These are phyloP conservation scores for Cheilosia soror DNA, from an alignment of 2,888 invertebrate species.

Conservation along the genomic window DNA sequence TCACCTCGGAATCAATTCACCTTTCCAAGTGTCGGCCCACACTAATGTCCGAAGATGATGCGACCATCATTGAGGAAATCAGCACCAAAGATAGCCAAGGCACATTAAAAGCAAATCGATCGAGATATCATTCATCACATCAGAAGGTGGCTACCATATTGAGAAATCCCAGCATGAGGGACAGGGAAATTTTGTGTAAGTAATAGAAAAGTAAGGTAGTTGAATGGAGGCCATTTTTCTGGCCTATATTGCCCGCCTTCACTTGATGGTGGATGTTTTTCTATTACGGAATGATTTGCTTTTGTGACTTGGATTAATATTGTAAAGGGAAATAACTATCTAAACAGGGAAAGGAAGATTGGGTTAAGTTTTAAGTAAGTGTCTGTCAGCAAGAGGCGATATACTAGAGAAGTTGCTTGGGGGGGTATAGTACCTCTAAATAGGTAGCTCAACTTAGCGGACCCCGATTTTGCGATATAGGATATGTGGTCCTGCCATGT, in stretches of 20 bases:
- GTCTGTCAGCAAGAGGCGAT: no score
- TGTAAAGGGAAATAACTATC: no score
- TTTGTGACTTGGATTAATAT: no score
- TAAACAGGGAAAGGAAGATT: no score
- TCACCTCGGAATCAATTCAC: constrained; percentile 83
- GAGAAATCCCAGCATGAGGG: constrained; percentile 90
- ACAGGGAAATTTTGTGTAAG: constrained; percentile 85
- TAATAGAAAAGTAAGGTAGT: constrained; percentile 61
- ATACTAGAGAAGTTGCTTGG: no score
- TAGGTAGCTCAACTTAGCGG: no score
- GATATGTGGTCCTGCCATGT: no score
- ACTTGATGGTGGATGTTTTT: neutral
- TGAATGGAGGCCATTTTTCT: neutral
- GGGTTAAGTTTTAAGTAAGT: no score
- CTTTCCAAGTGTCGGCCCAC: constrained; percentile 83
- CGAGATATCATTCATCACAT: constrained; percentile 76
- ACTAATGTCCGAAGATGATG: constrained; percentile 85
- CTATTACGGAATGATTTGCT: no score
- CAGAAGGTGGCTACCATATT: constrained; percentile 85
- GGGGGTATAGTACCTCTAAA: no score
- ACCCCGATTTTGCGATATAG: no score
- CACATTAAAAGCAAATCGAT: constrained; percentile 82
- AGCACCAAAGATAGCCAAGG: constrained; percentile 83
- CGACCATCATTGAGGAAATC: constrained; percentile 83
- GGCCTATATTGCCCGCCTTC: neutral